A percentile compares a stretch with the other conserved stretches of the same genome.
These are phyloP conservation scores for Emmelina monodactyla DNA, from an alignment of 2,888 invertebrate genomes.

Conservation along the genomic window DNA sequence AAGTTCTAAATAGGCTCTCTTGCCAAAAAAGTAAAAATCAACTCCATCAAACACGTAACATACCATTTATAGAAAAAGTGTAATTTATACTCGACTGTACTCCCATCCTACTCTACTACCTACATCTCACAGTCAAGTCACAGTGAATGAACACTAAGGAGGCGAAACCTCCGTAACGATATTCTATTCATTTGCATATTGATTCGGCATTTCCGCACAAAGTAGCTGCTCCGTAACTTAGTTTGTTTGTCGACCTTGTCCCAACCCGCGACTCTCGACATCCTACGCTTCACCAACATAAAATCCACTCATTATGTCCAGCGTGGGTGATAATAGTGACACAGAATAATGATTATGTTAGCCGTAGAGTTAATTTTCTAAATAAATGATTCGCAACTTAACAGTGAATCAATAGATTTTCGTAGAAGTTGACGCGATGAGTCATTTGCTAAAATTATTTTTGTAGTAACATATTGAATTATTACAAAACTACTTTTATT, in stretches of 20 bases:
- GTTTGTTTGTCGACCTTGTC: constrained; percentile 49
- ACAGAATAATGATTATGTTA: constrained; percentile 20
- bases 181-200: constrained; percentile 23
- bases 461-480: too few species aligned
- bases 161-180: constrained; percentile 34
- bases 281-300: not conserved
- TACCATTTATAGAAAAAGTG: not conserved
- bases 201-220: constrained; percentile 50
- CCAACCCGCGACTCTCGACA: not conserved
- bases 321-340: constrained; percentile 23
- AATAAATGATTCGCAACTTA: too few species aligned
- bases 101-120: too few species aligned
- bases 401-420: too few species aligned
- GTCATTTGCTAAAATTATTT: too few species aligned
- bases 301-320: constrained; percentile 11
- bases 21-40: too few species aligned
- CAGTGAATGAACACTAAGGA: constrained; percentile 45
- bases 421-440: too few species aligned
- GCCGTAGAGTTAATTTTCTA: constrained; percentile 2
- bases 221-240: too few species aligned
- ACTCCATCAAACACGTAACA: constrained; percentile 9
- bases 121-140: too few species aligned
- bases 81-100: constrained; percentile 29
- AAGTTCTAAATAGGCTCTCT: too few species aligned
- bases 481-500: too few species aligned